A percentile compares a stretch with the other conserved stretches of the same genome.
Conservation (phyloP, 23 tunicate genomes). For the Clavelina lepadiformis region DNA sequence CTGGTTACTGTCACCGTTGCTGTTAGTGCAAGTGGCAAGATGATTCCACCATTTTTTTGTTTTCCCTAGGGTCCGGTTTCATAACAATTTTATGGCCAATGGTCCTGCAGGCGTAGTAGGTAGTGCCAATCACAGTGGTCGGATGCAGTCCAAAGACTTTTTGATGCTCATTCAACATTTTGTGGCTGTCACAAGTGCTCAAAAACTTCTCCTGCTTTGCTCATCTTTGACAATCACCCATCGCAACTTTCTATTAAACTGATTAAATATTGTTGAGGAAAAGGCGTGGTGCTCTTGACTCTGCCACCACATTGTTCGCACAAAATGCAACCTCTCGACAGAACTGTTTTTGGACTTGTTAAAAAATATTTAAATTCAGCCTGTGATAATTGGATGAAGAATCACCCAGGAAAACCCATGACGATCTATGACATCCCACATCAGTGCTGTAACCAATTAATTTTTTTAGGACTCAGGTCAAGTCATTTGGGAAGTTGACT, state of each 20-base stretch:
- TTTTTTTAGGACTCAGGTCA: no score
- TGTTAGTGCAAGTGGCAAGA: constrained; percentile 1
- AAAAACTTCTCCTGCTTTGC: neutral
- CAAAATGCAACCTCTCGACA: constrained; percentile 14
- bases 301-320: constrained; percentile 22
- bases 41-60: constrained; percentile 4
- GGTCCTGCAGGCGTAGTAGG: constrained; percentile 5
- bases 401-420: neutral
- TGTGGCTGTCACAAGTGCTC: neutral
- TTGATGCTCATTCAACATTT: neutral
- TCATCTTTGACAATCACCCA: neutral
- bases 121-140: neutral
- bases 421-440: constrained; percentile 8
- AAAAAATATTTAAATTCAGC: constrained; percentile 3
- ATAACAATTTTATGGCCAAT: neutral
- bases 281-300: constrained; percentile 1
- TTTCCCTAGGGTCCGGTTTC: neutral
- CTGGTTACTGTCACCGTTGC: constrained; percentile 1
- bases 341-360: constrained; percentile 6
- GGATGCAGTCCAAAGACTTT: neutral
- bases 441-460: no score
- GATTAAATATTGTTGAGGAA: neutral
- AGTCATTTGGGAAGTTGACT: no score
- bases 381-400: constrained; percentile 2
- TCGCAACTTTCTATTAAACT: neutral